Conservation (phyloP, 2,113 vertebrate genomes). For the Rhea pennata region DNA sequence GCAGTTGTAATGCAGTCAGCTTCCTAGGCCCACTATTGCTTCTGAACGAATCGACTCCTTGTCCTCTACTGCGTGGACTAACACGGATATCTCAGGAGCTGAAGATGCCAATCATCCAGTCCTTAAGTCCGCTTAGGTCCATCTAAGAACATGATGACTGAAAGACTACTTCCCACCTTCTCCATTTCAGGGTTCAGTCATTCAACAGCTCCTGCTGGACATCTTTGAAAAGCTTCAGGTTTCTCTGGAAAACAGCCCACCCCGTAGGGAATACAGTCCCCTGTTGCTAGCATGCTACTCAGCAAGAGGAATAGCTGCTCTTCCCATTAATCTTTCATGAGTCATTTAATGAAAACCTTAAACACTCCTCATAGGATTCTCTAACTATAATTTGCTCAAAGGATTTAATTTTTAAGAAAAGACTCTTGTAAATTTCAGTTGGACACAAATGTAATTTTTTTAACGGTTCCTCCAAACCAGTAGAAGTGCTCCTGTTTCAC, state of each 20-base stretch:
- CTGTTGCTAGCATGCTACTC: not conserved
- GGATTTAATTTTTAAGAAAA: not conserved
- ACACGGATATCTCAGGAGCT: not conserved
- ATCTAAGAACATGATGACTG: not conserved
- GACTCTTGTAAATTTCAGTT: not conserved
- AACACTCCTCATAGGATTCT: constrained; percentile 4
- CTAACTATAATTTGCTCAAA: not conserved
- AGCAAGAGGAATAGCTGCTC: not conserved
- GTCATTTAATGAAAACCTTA: not conserved
- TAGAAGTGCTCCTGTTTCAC: not conserved
- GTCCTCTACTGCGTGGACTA: not conserved
- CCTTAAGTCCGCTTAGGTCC: not conserved
- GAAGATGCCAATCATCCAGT: not conserved
- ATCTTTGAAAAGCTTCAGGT: not conserved
- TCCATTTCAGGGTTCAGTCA: not conserved
- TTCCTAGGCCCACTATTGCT: not conserved
- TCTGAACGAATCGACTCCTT: not conserved
- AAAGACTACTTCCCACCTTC: not conserved
- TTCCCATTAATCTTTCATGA: not conserved
- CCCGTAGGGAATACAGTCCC: not conserved
- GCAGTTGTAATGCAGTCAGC: not conserved
- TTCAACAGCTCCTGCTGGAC: not conserved
- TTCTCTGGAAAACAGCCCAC: not conserved
- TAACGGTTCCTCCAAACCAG: not conserved
- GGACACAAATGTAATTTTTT: not conserved